Evolutionary conservation across 1,140 invertebrate species (phyloP).

Genomic region (Drosophila equinoxialis): DNA sequence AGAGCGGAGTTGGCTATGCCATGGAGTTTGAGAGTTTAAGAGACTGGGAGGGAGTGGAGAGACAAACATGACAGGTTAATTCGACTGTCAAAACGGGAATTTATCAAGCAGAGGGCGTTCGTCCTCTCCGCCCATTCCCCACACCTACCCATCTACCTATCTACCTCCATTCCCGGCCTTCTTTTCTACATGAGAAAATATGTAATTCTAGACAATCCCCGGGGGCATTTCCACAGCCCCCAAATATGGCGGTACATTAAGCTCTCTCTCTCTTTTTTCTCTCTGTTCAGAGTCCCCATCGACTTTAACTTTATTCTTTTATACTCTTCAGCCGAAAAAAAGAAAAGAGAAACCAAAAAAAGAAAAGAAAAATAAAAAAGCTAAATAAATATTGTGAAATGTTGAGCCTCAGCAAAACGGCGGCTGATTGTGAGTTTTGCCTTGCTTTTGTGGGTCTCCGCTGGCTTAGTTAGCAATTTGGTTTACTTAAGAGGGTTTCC

Average conservation of each 20-base stretch:
- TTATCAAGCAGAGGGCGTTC: constrained; percentile 47
- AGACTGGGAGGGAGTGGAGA: neutral
- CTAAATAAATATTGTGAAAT: constrained; percentile 20
- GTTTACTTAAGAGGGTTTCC: constrained; percentile 18
- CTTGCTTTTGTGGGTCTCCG: constrained; percentile 13
- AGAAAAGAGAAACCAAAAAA: no score
- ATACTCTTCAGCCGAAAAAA: neutral
- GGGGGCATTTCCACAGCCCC: constrained; percentile 3
- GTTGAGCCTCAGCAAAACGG: constrained; percentile 16
- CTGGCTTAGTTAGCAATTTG: constrained; percentile 22
- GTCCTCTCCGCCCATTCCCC: constrained; percentile 8
- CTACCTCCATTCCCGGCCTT: neutral
- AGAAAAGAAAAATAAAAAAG: neutral
- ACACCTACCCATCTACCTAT: neutral
- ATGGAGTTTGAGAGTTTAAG: neutral
- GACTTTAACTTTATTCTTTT: constrained; percentile 25
- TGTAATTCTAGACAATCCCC: constrained; percentile 13
- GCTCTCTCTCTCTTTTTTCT: constrained; percentile 6
- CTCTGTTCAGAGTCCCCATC: neutral
- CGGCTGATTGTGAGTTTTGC: constrained; percentile 20
- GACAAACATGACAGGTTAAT: constrained; percentile 60
- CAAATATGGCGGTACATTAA: constrained; percentile 15
- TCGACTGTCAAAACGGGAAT: constrained; percentile 63
- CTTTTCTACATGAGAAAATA: constrained; percentile 9
- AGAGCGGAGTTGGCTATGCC: neutral